Base-by-base conservation (phyloP, 2,113 vertebrate genomes). In the Chroicocephalus ridibundus region DNA sequence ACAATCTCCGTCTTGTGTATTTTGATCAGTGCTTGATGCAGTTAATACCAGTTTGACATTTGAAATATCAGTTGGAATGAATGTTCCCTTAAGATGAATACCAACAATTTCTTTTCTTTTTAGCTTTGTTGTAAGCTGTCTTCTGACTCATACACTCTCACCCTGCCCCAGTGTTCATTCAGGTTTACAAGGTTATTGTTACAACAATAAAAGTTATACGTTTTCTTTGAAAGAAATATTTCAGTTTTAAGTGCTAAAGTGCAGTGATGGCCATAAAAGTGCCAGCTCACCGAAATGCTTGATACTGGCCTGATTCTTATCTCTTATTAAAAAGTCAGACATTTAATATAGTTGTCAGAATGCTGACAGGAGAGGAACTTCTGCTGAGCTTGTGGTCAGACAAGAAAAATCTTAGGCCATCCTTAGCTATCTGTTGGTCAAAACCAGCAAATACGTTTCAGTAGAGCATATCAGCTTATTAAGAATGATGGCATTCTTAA, bases 21-120 rank as follows among this genome's bases (percentile, higher is more conserved):
- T 96, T 96, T 94, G 95, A 96, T 95, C 93, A 38, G 79, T 38
- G 65, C 79, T 70, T 88, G 90, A 92, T 93, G 92, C 64, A 64
- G 68, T 90, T 97, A 83, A 94, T 87, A n/a, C 85, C 78, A 36
- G 68, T 84, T 81, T 93, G 93, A 95, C 84, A 72, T 94, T 61
- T 75, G 91, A 93, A 94, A 78, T 88, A 94, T 16, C 85, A 47
- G 34, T 51, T 65, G 70, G 77, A 58, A 65, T 92, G 69, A 90
- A 42, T 20, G 76, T 92, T 86, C 52, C 29, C 52, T 96, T 92
- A 42, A 88, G 88, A 88, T 19, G 71, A 95, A 88, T 68, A 74
- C 58, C 71, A 82, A 52, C 76, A 61, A 17, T 84, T 88, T 72
- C 55, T 87, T 51, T 34, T 55, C 47, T 58, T 54, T 42, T 66